A percentile compares a stretch with the other conserved stretches of the same genome.
Conservation (phyloP, 2,113 vertebrate genomes). For the Hepsetus odoe region DNA sequence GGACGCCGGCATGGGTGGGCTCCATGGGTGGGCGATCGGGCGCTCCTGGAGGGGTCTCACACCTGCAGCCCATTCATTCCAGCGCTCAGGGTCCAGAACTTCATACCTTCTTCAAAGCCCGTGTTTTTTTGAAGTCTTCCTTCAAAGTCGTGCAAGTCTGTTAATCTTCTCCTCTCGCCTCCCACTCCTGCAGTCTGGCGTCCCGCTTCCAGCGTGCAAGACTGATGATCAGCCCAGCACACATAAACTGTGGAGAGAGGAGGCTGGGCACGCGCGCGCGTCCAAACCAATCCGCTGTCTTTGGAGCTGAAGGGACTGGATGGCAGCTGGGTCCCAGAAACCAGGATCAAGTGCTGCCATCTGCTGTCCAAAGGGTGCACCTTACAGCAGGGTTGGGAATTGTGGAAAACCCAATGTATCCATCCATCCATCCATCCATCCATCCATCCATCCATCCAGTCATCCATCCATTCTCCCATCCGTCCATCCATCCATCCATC, state of each 20-base stretch:
- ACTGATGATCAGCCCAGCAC: not conserved
- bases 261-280: conserved; percentile 1
- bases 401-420: not conserved
- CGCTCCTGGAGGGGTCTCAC: not conserved
- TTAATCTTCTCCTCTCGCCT: not conserved
- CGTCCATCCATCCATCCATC: too few relatives aligned
- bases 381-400: not conserved
- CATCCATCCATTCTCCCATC: too few relatives aligned
- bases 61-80: not conserved
- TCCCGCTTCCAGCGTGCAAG: not conserved
- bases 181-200: not conserved
- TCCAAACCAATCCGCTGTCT: conserved; percentile 46
- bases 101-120: too few relatives aligned
- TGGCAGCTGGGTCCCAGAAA: not conserved
- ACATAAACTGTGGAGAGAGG: conserved; percentile 54
- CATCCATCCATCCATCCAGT: too few relatives aligned
- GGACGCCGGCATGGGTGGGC: not conserved
- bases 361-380: conserved; percentile 30
- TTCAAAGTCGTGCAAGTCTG: too few relatives aligned
- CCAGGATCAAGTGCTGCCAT: conserved; percentile 25
- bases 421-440: too few relatives aligned
- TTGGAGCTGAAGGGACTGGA: not conserved
- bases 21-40: not conserved
- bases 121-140: too few relatives aligned
- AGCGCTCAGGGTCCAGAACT: too few relatives aligned